Evolutionary conservation across 64 coral and sea anemone species (phyloP), one percentile per base, ranked within the genome.

Genomic region (Porites lutea): DNA sequence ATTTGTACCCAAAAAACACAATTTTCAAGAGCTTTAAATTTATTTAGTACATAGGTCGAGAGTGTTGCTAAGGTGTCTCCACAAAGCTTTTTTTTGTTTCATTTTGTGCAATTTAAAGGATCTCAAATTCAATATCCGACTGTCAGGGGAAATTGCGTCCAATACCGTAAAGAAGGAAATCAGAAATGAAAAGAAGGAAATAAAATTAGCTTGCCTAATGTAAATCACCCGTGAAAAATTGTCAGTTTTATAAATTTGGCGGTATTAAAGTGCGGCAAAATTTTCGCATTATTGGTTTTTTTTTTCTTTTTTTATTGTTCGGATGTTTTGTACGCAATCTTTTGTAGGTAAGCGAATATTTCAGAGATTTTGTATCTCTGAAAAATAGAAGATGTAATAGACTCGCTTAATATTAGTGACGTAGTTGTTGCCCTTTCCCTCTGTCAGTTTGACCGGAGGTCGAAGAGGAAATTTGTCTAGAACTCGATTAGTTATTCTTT

Each of bases 381-480:
- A 57, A 4, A 52, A 22, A 84, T 67, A 68, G 63, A 84, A 61
- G 19, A 4, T 13, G 8, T 16, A 51, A 13, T 15, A 43, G 14
- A 68, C 62, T 21, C 60, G n/a, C n/a, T 19, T n/a, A 12, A 65
- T 52, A 68, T 68, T 84, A 65, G 51, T 76, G 46, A 51, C 48
- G 46, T n/a, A 52, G 48, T 2, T 16, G 13, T 76, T 14, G 45
- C 2, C 6, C 19, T 76, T 16, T 51, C 45, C 4, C 5, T 45
- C 43, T 76, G 73, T 51, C 73, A 76, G 43, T 68, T 51, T 52
- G 54, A 57, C 47, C 81, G 61, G 61, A 69, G 18, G 63, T 76
- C 11, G 18, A 47, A 67, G 23, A 84, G 61, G 81, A 84, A 84
- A 84, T 67, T 67, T 46, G 81, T 84, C 22, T 82, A 19, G 79